Conservation (phyloP, 2,113 vertebrate species). For the Circaetus cinerascens region DNA sequence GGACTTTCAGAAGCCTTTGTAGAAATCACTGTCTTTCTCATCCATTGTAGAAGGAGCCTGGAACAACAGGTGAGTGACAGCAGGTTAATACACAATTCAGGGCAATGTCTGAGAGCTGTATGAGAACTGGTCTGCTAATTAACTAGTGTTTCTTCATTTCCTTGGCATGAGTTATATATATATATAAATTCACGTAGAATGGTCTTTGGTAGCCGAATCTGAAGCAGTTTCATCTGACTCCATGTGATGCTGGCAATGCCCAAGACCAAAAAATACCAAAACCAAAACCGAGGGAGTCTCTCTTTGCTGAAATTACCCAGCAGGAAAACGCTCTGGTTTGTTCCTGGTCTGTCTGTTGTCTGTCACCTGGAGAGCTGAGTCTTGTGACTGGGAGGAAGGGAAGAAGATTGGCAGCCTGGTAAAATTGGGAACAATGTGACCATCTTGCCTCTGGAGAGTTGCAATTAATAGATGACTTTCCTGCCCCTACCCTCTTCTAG, state of each 20-base stretch:
- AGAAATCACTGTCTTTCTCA: background rate
- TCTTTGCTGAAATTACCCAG: background rate
- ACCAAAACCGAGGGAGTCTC: background rate
- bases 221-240: background rate
- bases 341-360: background rate
- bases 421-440: background rate
- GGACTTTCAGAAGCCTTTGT: background rate
- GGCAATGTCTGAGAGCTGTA: background rate
- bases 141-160: background rate
- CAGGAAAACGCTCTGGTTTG: background rate
- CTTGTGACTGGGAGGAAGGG: background rate
- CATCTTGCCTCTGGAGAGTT: background rate
- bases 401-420: background rate
- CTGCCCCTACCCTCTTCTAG: background rate
- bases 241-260: accelerated
- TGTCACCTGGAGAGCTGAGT: background rate
- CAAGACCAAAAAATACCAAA: background rate
- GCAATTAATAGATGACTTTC: background rate
- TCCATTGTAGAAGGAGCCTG: background rate
- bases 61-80: background rate
- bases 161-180: background rate
- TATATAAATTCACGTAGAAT: background rate
- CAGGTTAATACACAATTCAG: background rate
- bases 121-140: background rate
- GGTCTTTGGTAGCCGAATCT: background rate